Evolutionary conservation across 2,888 invertebrate species (phyloP).

Genomic region (Nezara viridula): DNA sequence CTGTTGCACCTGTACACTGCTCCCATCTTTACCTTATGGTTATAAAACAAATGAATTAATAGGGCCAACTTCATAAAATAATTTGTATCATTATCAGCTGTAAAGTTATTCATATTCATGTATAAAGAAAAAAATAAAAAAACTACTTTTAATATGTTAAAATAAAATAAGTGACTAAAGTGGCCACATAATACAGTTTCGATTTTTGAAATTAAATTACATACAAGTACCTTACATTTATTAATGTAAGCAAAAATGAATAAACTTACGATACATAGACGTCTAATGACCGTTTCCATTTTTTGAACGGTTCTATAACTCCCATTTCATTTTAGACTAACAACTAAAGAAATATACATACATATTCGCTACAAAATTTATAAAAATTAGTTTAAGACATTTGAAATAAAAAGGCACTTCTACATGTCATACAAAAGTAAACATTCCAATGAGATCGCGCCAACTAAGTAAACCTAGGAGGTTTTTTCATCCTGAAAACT

Average conservation of each 20-base stretch:
- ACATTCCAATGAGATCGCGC: slow-evolving; percentile 8
- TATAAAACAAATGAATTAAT: not conserved
- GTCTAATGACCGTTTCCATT: slow-evolving; percentile 63
- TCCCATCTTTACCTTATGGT: not conserved
- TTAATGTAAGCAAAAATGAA: not conserved
- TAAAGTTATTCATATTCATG: not conserved
- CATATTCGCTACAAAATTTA: not conserved
- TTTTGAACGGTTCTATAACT: slow-evolving; percentile 61
- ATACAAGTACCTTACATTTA: not conserved
- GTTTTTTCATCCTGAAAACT: not conserved
- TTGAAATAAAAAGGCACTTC: slow-evolving; percentile 44
- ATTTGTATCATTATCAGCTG: not conserved
- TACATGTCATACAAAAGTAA: slow-evolving; percentile 39
- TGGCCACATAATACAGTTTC: not conserved
- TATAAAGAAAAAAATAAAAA: not conserved
- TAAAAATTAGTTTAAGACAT: not conserved
- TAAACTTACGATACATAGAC: slow-evolving; percentile 60
- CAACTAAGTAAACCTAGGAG: not conserved
- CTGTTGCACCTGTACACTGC: not conserved
- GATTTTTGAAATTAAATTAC: not conserved
- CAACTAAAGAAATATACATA: slow-evolving; percentile 1
- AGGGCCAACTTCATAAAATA: not conserved
- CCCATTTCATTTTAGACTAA: slow-evolving; percentile 62
- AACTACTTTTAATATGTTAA: not conserved
- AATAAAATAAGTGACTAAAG: not conserved